phyloP scores from a whole-genome alignment of 2,797 vertebrate species.

The Gambusia yucatana region DNA sequence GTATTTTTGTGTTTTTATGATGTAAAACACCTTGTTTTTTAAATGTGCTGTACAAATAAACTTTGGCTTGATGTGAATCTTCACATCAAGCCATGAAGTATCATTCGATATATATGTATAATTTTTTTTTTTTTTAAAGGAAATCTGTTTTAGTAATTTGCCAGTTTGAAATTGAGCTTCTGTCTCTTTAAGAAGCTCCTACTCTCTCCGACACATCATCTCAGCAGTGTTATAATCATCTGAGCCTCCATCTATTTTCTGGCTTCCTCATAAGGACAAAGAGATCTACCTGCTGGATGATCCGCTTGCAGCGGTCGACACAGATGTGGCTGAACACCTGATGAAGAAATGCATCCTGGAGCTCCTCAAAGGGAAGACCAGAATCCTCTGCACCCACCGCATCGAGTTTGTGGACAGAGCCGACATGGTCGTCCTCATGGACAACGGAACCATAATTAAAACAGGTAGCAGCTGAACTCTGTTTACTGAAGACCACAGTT shows the following conservation, averaged over 20 bases:
- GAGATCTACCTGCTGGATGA: constrained; percentile 95
- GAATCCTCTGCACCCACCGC: constrained; percentile 95
- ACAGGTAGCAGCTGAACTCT: constrained; percentile 78
- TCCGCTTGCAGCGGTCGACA: constrained; percentile 94
- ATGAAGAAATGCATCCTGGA: constrained; percentile 91
- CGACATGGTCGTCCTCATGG: constrained; percentile 88
- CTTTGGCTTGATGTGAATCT: no score
- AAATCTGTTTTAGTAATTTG: neutral
- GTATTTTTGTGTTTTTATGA: no score
- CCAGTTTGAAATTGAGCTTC: no score
- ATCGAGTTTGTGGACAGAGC: constrained; percentile 88
- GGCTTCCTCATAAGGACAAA: constrained; percentile 83
- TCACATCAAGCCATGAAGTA: no score
- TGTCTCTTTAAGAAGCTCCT: no score
- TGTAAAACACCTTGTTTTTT: no score
- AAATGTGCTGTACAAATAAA: no score
- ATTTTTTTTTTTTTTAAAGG: no score
- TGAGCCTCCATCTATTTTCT: neutral
- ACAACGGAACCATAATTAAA: constrained; percentile 85
- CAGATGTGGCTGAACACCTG: constrained; percentile 91
- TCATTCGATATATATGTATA: no score
- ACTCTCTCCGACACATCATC: no score
- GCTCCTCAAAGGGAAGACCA: constrained; percentile 87
- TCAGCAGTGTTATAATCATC: neutral
- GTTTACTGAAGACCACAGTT: neutral